Evolutionary conservation across 2,797 vertebrate species (phyloP), one percentile per base, ranked within the genome.

Genomic region (Bradypus variegatus): DNA sequence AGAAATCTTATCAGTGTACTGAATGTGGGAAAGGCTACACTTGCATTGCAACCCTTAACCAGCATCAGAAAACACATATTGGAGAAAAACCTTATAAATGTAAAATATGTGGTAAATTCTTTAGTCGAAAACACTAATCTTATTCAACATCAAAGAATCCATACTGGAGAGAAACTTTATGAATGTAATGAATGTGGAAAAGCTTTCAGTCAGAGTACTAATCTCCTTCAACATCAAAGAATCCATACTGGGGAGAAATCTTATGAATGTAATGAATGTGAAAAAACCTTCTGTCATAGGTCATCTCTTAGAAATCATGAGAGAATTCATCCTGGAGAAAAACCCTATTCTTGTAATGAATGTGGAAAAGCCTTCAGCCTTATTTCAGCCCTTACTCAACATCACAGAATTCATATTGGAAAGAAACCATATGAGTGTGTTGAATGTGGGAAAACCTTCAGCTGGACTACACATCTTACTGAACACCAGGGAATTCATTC

Each of bases 61-160:
- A 86, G 10, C 92, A 95, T 82, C 70, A 92, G 78, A 87, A 91
- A 55, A 86, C 80, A 31, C 89, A 89, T 67, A 89, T 81, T 48
- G 81, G 92, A 62, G 80, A 91, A 69, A 94, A 88, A 55, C 79
- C 88, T 12, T 94, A 50, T 70, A 64, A 85, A 78, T 95, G 93
- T 77, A 81, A 53, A 76, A 48, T 93, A n/a, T 93, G 92, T 80
- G 76, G n/a, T 11, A 95, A 90, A 81, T 64, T 48, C 50, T 96
- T 95, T n/a, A 92, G 62, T 15, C 2, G 6, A n/a, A 58, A 95
- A 90, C 31, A 79, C 88, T 69, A 89, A 94, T 45, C 87, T 93
- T 91, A 90, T 70, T 33, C 86, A 93, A 9, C 91, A 96, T 90
- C 85, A 92, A n/a, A n/a, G n/a, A n/a, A n/a, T n/a, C n/a, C n/a